Evolutionary conservation across 1,140 invertebrate genomes (phyloP), one percentile per base, ranked within the genome.

Genomic region (Eubasilissa regina): DNA sequence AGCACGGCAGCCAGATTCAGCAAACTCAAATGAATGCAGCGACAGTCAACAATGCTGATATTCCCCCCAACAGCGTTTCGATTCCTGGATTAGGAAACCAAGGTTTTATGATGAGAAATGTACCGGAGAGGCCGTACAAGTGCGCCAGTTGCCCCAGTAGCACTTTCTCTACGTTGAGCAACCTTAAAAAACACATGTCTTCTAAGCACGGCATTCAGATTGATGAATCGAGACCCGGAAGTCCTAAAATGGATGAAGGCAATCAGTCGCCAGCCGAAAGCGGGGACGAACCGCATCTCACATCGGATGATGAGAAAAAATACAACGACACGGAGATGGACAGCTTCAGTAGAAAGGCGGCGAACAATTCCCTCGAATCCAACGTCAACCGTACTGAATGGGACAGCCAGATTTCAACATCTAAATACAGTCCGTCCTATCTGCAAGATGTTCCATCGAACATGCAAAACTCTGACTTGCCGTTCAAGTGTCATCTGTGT

Each of bases 401-500:
- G 84, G 84, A 84, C 45, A 80, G 76, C 19, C 83, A 84, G 47
- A 83, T 85, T 7, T 77, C 56, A 11, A 47, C 60, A 21, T 78
- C 81, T 0, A 81, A 80, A 55, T 77, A 64, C 58, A 80, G 77
- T 70, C 82, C 85, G 83, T 7, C 62, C 43, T 44, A 80, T 12
- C 10, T 15, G 13, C 68, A 64, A 43, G 81, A 83, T 9, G 60
- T 15, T 9, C 56, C 73, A 25, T 70, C 81, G 9, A 80, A 75
- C 35, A 60, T 60, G n/a, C 79, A 80, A 43, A 80, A 86, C 62
- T 77, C 90, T 3, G 94, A 96, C 78, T 88, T 95, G 44, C 95
- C 96, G 0, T 98, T 96, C 89, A 97, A 97, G 85, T 99, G 97
- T 84, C 96, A 98, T 87, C 89, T 98, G 0, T 98, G 97, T 86